Percentiles rank a stretch among this genome's conserved stretches.
These are phyloP conservation scores for Isotomurus palustris DNA, from an alignment of 2,888 invertebrate species.

Conservation along the genomic window DNA sequence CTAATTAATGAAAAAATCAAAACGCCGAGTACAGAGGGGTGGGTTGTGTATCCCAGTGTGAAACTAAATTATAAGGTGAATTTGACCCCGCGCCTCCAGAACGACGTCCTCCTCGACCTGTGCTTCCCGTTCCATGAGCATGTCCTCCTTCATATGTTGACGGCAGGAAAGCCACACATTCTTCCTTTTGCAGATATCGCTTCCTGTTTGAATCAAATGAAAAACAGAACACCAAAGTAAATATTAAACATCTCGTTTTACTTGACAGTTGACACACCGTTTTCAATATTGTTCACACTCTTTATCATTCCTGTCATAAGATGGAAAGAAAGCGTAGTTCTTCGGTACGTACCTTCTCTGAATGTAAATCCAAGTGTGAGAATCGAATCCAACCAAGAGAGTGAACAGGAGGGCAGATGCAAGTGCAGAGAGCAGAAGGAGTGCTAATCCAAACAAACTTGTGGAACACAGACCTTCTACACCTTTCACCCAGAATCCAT, in stretches of 20 bases:
- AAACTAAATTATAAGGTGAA: constrained; percentile 45
- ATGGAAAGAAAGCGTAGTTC: background rate
- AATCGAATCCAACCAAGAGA: constrained; percentile 87
- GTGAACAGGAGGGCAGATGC: constrained; percentile 85
- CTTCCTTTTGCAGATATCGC: constrained; percentile 66
- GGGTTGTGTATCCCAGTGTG: constrained; percentile 43
- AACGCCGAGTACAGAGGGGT: constrained; percentile 45
- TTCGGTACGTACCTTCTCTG: constrained; percentile 66
- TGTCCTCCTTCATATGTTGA: constrained; percentile 48
- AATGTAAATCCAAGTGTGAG: constrained; percentile 95
- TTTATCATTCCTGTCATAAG: background rate
- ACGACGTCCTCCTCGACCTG: constrained; percentile 39
- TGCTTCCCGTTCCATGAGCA: constrained; percentile 33
- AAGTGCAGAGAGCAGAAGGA: constrained; percentile 81
- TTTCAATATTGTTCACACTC: too few relatives aligned
- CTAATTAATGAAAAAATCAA: constrained; percentile 6
- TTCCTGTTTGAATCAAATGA: constrained; percentile 32
- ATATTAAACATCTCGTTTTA: too few relatives aligned
- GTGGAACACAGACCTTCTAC: constrained; percentile 42
- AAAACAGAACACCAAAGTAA: too few relatives aligned
- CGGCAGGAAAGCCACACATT: constrained; percentile 75
- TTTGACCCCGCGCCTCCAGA: constrained; percentile 46
- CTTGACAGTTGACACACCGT: too few relatives aligned
- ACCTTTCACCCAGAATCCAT: constrained; percentile 40
- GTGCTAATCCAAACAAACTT: constrained; percentile 61